These are phyloP conservation scores for Trinectes maculatus DNA, from an alignment of 2,113 vertebrate species.

Conservation along the genomic window DNA sequence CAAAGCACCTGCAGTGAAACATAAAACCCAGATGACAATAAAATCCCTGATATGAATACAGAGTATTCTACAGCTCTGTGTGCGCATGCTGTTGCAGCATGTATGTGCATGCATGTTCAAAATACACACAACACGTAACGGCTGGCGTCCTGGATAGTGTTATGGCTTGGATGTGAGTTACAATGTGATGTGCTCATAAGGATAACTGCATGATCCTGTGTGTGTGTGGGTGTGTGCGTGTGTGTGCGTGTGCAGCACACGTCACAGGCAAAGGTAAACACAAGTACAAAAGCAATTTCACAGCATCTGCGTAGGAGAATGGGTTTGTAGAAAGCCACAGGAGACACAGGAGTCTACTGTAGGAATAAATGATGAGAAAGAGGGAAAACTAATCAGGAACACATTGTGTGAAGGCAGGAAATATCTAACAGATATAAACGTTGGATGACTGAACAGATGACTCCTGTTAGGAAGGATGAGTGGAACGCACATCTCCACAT, in stretches of 20 bases:
- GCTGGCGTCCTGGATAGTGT: too few relatives aligned
- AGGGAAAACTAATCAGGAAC: slow-evolving; percentile 11
- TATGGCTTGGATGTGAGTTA: too few relatives aligned
- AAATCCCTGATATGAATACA: slow-evolving; percentile 1
- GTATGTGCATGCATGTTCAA: neutral
- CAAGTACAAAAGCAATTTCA: slow-evolving; percentile 62
- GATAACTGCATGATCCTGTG: neutral
- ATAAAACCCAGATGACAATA: slow-evolving; percentile 13
- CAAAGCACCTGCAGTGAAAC: slow-evolving; percentile 29
- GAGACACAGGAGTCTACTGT: slow-evolving; percentile 14
- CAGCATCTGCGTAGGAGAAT: slow-evolving; percentile 56
- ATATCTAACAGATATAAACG: too few relatives aligned
- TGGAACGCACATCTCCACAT: too few relatives aligned
- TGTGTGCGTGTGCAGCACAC: slow-evolving; percentile 5
- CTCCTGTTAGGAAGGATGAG: too few relatives aligned
- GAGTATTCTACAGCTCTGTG: neutral
- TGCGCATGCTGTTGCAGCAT: neutral
- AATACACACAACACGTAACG: too few relatives aligned
- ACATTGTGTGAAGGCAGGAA: too few relatives aligned
- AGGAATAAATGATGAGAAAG: slow-evolving; percentile 17
- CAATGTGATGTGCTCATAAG: too few relatives aligned
- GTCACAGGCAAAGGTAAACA: slow-evolving; percentile 42
- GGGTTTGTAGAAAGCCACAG: slow-evolving; percentile 42
- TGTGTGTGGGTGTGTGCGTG: neutral
- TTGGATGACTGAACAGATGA: too few relatives aligned